A percentile compares a stretch with the other conserved stretches of the same genome.
phyloP scores from a whole-genome alignment of 2,888 invertebrate genomes.

The Trachelus troglodyta region DNA sequence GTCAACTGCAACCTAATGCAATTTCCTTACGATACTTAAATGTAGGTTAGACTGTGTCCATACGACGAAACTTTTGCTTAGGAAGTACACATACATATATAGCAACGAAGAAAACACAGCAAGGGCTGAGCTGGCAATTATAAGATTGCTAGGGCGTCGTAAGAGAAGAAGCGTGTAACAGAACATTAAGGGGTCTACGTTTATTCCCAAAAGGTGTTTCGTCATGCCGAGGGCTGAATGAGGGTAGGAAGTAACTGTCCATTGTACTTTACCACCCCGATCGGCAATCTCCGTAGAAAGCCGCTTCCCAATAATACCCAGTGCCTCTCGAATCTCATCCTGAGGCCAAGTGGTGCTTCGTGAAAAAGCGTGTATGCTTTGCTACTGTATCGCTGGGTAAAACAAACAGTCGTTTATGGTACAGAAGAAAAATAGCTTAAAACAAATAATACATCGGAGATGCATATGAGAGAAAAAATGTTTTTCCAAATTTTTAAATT shows the following conservation, averaged over 20 bases:
- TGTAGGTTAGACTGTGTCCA: background rate
- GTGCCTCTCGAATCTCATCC: background rate
- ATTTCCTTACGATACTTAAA: background rate
- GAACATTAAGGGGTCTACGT: slow-evolving; percentile 13
- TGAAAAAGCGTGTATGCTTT: background rate
- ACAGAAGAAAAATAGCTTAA: background rate
- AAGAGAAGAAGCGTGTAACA: slow-evolving; percentile 17
- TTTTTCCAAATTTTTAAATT: background rate
- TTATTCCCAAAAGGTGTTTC: slow-evolving; percentile 6
- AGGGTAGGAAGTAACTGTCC: slow-evolving; percentile 1
- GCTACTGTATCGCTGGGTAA: no score
- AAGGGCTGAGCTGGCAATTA: slow-evolving; percentile 20
- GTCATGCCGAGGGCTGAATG: background rate
- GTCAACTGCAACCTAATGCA: background rate
- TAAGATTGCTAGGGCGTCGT: slow-evolving; percentile 23
- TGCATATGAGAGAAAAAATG: background rate
- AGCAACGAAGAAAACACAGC: background rate
- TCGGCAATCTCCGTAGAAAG: background rate
- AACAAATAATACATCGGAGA: background rate
- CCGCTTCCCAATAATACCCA: background rate
- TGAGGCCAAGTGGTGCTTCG: background rate
- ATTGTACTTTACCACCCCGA: background rate
- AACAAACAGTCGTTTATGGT: background rate
- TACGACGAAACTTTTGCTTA: background rate
- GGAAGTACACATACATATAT: background rate